phyloP scores from a whole-genome alignment of 2,113 vertebrate genomes.

The Cryptomyrus ogoouensis region DNA sequence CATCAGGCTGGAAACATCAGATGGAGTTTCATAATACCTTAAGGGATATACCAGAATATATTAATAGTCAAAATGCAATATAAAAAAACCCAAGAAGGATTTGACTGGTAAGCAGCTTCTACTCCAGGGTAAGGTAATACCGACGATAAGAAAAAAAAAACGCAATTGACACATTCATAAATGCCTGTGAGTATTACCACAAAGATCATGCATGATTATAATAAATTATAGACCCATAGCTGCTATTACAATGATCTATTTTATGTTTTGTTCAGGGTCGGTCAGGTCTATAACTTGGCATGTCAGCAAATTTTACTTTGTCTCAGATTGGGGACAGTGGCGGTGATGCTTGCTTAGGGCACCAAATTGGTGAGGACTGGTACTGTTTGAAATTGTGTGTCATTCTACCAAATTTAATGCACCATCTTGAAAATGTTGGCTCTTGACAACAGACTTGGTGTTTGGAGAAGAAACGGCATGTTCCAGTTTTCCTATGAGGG shows the following conservation, averaged over 20 bases:
- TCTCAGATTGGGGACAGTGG: neutral
- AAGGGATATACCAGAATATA: slow-evolving; percentile 57
- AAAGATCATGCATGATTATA: neutral
- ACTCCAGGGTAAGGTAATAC: neutral
- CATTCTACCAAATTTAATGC: neutral
- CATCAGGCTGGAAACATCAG: slow-evolving; percentile 62
- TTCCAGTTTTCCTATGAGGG: neutral
- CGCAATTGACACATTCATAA: neutral
- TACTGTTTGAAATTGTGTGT: neutral
- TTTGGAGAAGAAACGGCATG: neutral
- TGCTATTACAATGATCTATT: neutral
- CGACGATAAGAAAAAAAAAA: neutral
- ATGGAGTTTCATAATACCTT: slow-evolving; percentile 59
- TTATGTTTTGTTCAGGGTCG: neutral
- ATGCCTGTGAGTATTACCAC: neutral
- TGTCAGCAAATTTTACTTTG: neutral
- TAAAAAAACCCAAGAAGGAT: slow-evolving; percentile 17
- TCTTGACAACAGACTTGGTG: neutral
- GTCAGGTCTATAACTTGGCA: neutral
- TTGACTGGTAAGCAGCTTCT: slow-evolving; percentile 7
- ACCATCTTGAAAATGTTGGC: neutral
- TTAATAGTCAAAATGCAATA: slow-evolving; percentile 47
- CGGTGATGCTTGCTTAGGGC: neutral
- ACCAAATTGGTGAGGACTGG: neutral
- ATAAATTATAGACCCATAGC: neutral